Percentiles rank a stretch among this genome's conserved stretches.
These are phyloP conservation scores for Drosophila diplacantha DNA, from an alignment of 2,888 invertebrate species.

Conservation along the genomic window DNA sequence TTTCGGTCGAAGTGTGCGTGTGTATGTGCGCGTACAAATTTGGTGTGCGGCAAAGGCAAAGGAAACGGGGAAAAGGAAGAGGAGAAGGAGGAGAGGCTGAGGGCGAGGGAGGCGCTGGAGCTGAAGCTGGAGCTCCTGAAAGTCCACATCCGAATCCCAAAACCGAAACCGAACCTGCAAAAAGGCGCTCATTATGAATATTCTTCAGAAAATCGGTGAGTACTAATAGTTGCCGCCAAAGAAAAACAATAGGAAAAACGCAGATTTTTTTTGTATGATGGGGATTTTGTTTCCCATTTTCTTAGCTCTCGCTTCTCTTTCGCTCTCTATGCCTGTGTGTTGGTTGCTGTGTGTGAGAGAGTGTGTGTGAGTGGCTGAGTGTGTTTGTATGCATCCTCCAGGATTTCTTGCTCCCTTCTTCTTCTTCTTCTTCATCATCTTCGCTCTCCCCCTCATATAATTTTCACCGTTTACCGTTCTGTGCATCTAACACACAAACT, in stretches of 20 bases:
- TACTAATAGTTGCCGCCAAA: conserved; percentile 11
- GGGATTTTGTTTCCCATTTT: conserved; percentile 22
- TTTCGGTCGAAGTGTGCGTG: conserved; percentile 5
- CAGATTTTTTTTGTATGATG: conserved; percentile 5
- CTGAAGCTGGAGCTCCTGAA: conserved; percentile 25
- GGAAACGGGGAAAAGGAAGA: conserved; percentile 13
- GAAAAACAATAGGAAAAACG: conserved; percentile 13
- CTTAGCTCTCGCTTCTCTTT: conserved; percentile 21
- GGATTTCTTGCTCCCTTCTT: conserved; percentile 28
- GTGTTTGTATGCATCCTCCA: conserved; percentile 20
- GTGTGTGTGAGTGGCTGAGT: conserved; percentile 12
- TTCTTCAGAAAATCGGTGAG: conserved; percentile 68
- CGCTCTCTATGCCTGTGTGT: conserved; percentile 4
- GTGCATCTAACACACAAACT: conserved; percentile 21
- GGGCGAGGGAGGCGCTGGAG: conserved; percentile 16
- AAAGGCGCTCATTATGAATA: conserved; percentile 44
- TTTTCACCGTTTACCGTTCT: conserved; percentile 28
- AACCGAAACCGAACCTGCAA: conserved; percentile 4
- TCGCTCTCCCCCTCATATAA: conserved; percentile 30
- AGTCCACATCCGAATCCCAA: conserved; percentile 12
- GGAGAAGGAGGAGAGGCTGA: conserved; percentile 9
- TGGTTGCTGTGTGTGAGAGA: neutral
- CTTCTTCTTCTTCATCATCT: conserved; percentile 10
- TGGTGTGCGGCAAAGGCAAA: conserved; percentile 21
- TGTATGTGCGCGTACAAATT: conserved; percentile 27